Evolutionary conservation across 2,888 invertebrate genomes (phyloP).

Genomic region (Unio delphinus): DNA sequence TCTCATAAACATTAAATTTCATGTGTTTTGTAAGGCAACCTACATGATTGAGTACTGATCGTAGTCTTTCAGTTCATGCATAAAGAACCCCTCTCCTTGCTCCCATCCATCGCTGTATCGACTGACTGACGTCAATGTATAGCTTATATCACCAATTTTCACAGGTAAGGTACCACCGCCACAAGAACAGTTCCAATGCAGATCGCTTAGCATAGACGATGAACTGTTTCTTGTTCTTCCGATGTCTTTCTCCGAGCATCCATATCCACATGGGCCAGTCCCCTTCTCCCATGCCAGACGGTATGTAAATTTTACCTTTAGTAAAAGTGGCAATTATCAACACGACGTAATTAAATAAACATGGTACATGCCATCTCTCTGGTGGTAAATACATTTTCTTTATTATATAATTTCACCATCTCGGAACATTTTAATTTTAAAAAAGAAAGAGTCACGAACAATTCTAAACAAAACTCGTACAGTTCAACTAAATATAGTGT

Average conservation of each 20-base stretch:
- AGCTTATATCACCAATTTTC: constrained; percentile 15
- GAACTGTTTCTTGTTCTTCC: too few relatives aligned
- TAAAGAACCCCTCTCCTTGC: constrained; percentile 22
- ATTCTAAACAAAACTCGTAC: too few relatives aligned
- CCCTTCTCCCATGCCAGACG: constrained; percentile 35
- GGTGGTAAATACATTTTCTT: too few relatives aligned
- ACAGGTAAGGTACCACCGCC: neutral
- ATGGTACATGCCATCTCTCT: too few relatives aligned
- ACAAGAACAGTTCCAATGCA: too few relatives aligned
- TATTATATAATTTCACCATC: too few relatives aligned
- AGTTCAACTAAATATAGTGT: too few relatives aligned
- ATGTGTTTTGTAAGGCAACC: neutral
- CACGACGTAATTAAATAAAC: too few relatives aligned
- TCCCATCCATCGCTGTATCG: constrained; percentile 18
- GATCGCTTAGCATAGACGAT: too few relatives aligned
- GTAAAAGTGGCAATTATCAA: neutral
- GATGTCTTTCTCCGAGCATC: constrained; percentile 16
- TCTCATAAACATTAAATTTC: too few relatives aligned
- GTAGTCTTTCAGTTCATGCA: neutral
- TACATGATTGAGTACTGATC: constrained; percentile 10
- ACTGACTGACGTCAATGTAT: constrained; percentile 26
- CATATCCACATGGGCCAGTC: constrained; percentile 27
- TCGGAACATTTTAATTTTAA: too few relatives aligned
- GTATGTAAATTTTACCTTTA: constrained; percentile 22
- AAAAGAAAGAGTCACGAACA: too few relatives aligned